Evolutionary conservation across 2,888 invertebrate species (phyloP), one percentile per base, ranked within the genome.

Genomic region (Nephrotoma guestfalica): DNA sequence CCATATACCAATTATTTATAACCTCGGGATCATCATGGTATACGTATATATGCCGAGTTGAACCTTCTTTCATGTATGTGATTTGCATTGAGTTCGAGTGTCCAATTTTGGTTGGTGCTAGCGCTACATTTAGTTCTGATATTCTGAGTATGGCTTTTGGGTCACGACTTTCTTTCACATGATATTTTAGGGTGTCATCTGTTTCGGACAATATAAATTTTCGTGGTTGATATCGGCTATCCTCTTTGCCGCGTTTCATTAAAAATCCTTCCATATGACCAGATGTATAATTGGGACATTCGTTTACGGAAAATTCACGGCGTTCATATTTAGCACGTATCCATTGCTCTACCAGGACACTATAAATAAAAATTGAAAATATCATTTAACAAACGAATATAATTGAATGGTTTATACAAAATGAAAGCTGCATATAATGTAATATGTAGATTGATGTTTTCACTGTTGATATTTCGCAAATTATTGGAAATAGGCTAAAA

Each of bases 291-390:
- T 93, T 94, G 90, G 96, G 97, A 43, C 95, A 93, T 89, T 96
- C 96, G 41, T 87, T 88, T 89, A 95, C 94, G 88, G 94, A 94
- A 91, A 98, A 98, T 90, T 98, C 97, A 91, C 96, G 95, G 86
- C 97, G 93, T 91, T 96, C 94, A 91, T 98, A 98, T 91, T 98
- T 98, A 6, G 97, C 97, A 88, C 95, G 93, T 88, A 98, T 97
- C 96, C 97, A 98, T 91, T 98, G 97, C 90, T 97, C 97, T 87
- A 96, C 93, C 87, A 98, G 92, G 85, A 97, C 95, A 90, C 97
- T 97, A 92, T 7, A 92, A 92, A 88, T 13, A 4, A 84, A 41
- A 84, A 84, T 41, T 84, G 7, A 86, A 7, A 5, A 11, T 47
- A 3, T 47, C n/a, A 47, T 47, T 47, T 47, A 47, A 13, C 11